Base-by-base conservation (phyloP, 2,888 invertebrate genomes). In the Sinotaia quadrata region DNA sequence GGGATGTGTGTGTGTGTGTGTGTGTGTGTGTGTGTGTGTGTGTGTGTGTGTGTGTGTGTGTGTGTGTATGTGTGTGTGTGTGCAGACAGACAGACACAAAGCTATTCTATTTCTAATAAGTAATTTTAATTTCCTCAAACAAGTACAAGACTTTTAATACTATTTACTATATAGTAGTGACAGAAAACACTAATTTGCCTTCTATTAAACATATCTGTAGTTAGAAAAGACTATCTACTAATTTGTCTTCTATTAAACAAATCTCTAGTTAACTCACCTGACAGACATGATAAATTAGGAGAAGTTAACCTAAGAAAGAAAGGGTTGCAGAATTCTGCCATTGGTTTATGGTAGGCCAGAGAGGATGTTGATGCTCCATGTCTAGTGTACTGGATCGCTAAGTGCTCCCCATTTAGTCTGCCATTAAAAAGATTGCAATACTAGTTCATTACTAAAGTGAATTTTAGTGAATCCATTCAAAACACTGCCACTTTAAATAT, bases 331-430 rank as follows among this genome's bases (percentile, higher is more conserved):
- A 56, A 44, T 18, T 54, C 37, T 1, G 37, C 34, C 44, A 65
- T 21, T 12, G 33, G 54, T 56, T 56, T 65, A 33, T 65, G 41
- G 34, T 33, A 56, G 21, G 65, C 65, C 31, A 65, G 18, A 7
- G 65, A 56, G n/a, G 56, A 56, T 33, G 15, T 52, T n/a, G 29
- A 33, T 18, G 49, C 44, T 31, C 36, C 47, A 27, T 5, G 18
- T 51, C 51, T 36, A 51, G 34, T 33, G 34, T 34, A 51, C 24
- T 61, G 51, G 34, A 27, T 33, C 4, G 49, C 61, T 24, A 21
- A 51, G 5, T 61, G 49, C n/a, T 61, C 61, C 12, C 61, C 51
- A n/a, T 61, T 47, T 27, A 60, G 31, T 41, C 60, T 60, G 33
- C 27, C 5, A 36, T n/a, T n/a, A n/a, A n/a, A n/a, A n/a, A n/a